A percentile compares a stretch with the other conserved stretches of the same genome.
phyloP scores from a whole-genome alignment of 1,140 invertebrate genomes.

The Psilanteris sp. region DNA sequence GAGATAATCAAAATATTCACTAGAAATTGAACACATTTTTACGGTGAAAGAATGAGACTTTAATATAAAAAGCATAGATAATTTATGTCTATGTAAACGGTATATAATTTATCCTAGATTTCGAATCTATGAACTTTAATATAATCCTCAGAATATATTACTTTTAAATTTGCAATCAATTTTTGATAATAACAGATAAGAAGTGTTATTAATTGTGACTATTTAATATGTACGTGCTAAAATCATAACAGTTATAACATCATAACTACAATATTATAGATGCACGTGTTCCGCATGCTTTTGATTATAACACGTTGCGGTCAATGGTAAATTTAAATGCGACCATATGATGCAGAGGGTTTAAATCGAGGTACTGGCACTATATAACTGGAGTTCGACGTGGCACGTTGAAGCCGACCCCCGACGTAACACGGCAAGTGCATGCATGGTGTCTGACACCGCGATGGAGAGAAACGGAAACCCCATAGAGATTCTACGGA shows the following conservation, averaged over 20 bases:
- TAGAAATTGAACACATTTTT: too few relatives aligned
- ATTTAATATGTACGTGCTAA: conserved; percentile 25
- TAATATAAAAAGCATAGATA: too few relatives aligned
- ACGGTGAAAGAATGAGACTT: too few relatives aligned
- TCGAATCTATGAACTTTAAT: too few relatives aligned
- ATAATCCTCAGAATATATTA: too few relatives aligned
- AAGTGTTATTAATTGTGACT: too few relatives aligned
- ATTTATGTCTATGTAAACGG: too few relatives aligned
- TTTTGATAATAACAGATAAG: too few relatives aligned
- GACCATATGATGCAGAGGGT: conserved; percentile 73
- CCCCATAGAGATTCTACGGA: conserved; percentile 69
- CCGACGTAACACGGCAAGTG: conserved; percentile 71
- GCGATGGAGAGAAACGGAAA: conserved; percentile 61
- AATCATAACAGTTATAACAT: conserved; percentile 29
- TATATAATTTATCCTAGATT: too few relatives aligned
- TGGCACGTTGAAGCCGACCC: conserved; percentile 31
- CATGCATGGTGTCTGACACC: conserved; percentile 67
- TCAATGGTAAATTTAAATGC: conserved; percentile 73
- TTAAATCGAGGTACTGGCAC: conserved; percentile 66
- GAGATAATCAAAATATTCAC: too few relatives aligned
- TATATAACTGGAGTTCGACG: conserved; percentile 45
- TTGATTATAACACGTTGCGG: conserved; percentile 68
- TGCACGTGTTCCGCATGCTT: conserved; percentile 56
- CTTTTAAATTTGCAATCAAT: too few relatives aligned
- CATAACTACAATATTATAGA: conserved; percentile 43